Percentiles rank a stretch among this genome's conserved stretches.
Evolutionary conservation across 2,797 vertebrate genomes (phyloP).

Genomic region (Pseudomugil gertrudae): DNA sequence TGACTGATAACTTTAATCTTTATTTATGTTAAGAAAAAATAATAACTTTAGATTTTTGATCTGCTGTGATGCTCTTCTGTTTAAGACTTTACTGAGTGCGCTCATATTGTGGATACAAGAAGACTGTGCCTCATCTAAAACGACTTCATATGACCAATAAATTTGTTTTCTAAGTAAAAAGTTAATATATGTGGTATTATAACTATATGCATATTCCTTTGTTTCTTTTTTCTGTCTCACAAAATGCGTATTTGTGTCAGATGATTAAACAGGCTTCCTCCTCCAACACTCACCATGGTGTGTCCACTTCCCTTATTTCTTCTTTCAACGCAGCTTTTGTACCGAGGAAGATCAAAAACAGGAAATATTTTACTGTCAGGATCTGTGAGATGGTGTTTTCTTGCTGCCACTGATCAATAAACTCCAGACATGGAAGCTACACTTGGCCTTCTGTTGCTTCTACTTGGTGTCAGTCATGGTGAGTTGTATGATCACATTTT

Average conservation of each 20-base stretch:
- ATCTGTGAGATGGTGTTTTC: not conserved
- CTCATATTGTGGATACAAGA: too few relatives aligned
- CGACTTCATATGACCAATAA: too few relatives aligned
- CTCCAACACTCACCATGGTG: not conserved
- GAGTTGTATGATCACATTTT: slow-evolving; percentile 1
- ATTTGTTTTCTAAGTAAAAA: too few relatives aligned
- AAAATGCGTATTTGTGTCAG: too few relatives aligned
- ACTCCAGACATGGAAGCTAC: slow-evolving; percentile 33
- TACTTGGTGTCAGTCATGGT: slow-evolving; percentile 33
- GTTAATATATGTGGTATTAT: not conserved
- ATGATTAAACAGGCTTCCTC: not conserved
- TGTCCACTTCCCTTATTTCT: not conserved
- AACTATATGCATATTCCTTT: slow-evolving; percentile 8
- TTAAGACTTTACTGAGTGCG: too few relatives aligned
- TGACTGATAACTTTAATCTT: too few relatives aligned
- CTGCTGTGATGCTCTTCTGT: too few relatives aligned
- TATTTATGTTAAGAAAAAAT: too few relatives aligned
- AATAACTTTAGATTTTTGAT: too few relatives aligned
- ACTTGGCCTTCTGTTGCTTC: slow-evolving; percentile 34
- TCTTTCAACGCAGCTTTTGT: not conserved
- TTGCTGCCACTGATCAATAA: not conserved
- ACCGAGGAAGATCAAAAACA: not conserved
- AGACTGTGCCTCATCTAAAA: too few relatives aligned
- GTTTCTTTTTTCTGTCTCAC: not conserved
- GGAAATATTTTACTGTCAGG: not conserved